Evolutionary conservation across 2,113 vertebrate species (phyloP), one percentile per base, ranked within the genome.

Genomic region (Murina feae): DNA sequence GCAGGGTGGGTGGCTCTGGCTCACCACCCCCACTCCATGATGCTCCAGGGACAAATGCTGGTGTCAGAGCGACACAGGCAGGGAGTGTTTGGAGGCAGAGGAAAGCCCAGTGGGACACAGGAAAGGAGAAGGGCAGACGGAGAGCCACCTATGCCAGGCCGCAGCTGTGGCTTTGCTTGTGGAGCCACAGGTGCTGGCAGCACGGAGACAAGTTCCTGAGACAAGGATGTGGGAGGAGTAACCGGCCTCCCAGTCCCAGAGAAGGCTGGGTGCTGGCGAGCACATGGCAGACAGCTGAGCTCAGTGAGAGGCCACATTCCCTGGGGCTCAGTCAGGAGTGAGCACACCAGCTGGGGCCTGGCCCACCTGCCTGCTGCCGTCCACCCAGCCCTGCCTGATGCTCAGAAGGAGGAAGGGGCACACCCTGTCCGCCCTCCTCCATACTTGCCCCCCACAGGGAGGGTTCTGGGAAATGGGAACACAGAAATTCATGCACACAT

Each of bases 331-430:
- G 86, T 42, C 51, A 74, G 76, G 17, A 49, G n/a, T 9, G 79
- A 25, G 25, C 63, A 78, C 28, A 78, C 28, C 37, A 16, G 63
- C n/a, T 11, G 37, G 0, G 20, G 11, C 18, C 18, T 49, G 44
- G 35, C 32, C 60, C 20, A 30, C 35, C 60, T n/a, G 51, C 68
- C 44, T 18, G 12, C 44, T 28, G 60, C 37, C 4, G 1, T 10
- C 18, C 53, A 28, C 60, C 58, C 42, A 32, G 49, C 5, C 55
- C 35, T 51, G 6, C 42, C 74, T 9, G 35, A 21, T 49, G 80
- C 55, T 60, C 71, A 47, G 11, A 7, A 63, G 13, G 6, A 23
- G 28, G 20, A 1, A 17, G 32, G 9, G 17, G 14, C 0, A 0
- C 16, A 25, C 12, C 1, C 42, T 21, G 4, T 9, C 2, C 21